Evolutionary conservation across 1,140 invertebrate genomes (phyloP).

Genomic region (Leptestheria dahalacensis): DNA sequence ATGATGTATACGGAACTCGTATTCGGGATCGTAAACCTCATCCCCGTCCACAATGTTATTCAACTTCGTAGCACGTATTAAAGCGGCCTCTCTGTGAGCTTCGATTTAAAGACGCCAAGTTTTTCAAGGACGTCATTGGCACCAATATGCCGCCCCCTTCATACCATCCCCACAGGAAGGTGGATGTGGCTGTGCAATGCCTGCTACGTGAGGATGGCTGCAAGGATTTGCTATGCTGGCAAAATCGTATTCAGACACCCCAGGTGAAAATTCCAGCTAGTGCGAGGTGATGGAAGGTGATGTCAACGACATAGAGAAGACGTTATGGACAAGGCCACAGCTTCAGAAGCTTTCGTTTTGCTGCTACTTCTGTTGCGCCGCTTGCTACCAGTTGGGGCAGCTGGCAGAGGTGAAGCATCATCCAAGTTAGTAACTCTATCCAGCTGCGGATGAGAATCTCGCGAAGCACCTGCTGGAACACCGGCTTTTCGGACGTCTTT

Average conservation of each 20-base stretch:
- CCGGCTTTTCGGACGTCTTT: slow-evolving; percentile 46
- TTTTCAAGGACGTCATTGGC: too few relatives aligned
- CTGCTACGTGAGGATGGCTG: slow-evolving; percentile 40
- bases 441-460: not conserved
- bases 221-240: slow-evolving; percentile 49
- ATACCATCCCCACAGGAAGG: slow-evolving; percentile 78
- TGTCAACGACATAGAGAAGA: slow-evolving; percentile 30
- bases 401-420: slow-evolving; percentile 18
- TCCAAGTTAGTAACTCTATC: slow-evolving; percentile 7
- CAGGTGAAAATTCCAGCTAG: slow-evolving; percentile 39
- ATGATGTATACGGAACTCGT: too few relatives aligned
- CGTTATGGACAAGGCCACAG: slow-evolving; percentile 23
- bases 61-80: too few relatives aligned
- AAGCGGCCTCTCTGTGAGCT: too few relatives aligned
- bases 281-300: slow-evolving; percentile 35
- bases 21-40: too few relatives aligned
- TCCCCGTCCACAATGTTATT: too few relatives aligned
- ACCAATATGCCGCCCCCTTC: slow-evolving; percentile 43
- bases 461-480: slow-evolving; percentile 15
- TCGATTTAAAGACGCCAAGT: too few relatives aligned
- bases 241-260: slow-evolving; percentile 28
- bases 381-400: slow-evolving; percentile 15
- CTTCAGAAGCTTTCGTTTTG: slow-evolving; percentile 18
- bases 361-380: slow-evolving; percentile 16
- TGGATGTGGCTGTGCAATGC: slow-evolving; percentile 45